Evolutionary conservation across 2,888 invertebrate genomes (phyloP).

Genomic region (Vandiemenella viatica): DNA sequence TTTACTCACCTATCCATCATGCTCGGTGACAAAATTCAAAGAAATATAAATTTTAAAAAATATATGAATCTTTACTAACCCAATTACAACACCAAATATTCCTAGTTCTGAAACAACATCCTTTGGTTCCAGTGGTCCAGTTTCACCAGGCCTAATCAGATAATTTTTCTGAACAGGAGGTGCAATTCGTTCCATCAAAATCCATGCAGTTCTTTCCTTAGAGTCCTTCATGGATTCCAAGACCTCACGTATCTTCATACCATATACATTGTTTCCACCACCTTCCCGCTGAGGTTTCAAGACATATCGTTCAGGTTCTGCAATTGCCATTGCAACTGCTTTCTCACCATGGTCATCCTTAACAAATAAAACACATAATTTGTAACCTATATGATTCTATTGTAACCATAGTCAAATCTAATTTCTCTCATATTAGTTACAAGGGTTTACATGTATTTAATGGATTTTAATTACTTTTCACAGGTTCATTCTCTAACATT

Average conservation of each 20-base stretch:
- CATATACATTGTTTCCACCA: conserved; percentile 93
- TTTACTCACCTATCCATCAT: too few species aligned
- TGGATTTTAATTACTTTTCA: too few species aligned
- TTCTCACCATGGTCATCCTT: conserved; percentile 58
- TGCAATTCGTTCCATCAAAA: conserved; percentile 82
- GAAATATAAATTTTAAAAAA: too few species aligned
- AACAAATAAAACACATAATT: too few species aligned
- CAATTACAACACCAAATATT: conserved; percentile 84
- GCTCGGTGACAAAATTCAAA: too few species aligned
- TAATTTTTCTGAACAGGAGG: conserved; percentile 70
- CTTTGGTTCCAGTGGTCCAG: conserved; percentile 37
- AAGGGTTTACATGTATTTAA: too few species aligned
- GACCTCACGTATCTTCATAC: conserved; percentile 53
- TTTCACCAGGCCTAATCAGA: conserved; percentile 48
- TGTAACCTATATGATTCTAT: too few species aligned
- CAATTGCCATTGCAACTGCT: conserved; percentile 63
- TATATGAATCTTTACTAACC: conserved; percentile 44
- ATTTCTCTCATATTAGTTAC: too few species aligned
- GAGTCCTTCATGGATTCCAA: conserved; percentile 40
- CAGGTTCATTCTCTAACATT: too few species aligned
- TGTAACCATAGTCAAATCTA: too few species aligned
- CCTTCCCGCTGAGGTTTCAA: conserved; percentile 95
- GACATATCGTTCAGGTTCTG: conserved; percentile 70
- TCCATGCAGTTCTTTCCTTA: conserved; percentile 73
- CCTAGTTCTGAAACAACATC: conserved; percentile 90